Percentiles rank a stretch among this genome's conserved stretches.
These are phyloP conservation scores for Vanessa atalanta DNA, from an alignment of 1,140 invertebrate species.

Conservation along the genomic window DNA sequence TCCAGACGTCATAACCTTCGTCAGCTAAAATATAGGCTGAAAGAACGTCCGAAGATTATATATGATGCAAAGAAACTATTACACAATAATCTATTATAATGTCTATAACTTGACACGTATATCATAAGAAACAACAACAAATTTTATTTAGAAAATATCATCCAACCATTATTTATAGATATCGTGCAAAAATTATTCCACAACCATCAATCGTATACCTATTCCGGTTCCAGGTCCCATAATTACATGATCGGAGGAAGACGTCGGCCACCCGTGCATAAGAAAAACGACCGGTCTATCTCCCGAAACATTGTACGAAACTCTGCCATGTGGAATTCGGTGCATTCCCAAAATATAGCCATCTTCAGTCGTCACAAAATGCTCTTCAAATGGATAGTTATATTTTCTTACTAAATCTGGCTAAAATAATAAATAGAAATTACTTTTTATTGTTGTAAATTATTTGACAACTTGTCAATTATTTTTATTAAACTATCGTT, in stretches of 20 bases:
- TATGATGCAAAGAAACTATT: no score
- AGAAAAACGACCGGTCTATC: constrained; percentile 78
- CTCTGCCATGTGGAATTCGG: constrained; percentile 81
- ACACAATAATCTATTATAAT: no score
- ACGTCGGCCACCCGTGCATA: constrained; percentile 84
- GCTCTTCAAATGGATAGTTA: constrained; percentile 82
- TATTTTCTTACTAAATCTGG: constrained; percentile 24
- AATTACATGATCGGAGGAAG: constrained; percentile 82
- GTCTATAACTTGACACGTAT: no score
- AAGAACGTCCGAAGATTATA: background rate
- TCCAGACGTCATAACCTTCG: constrained; percentile 89
- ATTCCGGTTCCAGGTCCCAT: constrained; percentile 79
- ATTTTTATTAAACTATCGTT: no score
- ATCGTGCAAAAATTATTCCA: no score
- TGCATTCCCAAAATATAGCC: constrained; percentile 83
- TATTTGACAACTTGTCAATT: background rate
- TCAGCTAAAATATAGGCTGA: constrained; percentile 85
- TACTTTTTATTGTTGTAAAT: background rate
- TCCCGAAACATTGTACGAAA: constrained; percentile 45
- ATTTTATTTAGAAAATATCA: no score
- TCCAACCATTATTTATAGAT: no score
- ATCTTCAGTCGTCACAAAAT: constrained; percentile 82
- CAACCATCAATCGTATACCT: constrained; percentile 54
- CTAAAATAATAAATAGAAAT: constrained; percentile 4
- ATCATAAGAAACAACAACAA: no score